Evolutionary conservation across 64 coral and sea anemone genomes (phyloP).

Genomic region (Dendronephthya gigantea): DNA sequence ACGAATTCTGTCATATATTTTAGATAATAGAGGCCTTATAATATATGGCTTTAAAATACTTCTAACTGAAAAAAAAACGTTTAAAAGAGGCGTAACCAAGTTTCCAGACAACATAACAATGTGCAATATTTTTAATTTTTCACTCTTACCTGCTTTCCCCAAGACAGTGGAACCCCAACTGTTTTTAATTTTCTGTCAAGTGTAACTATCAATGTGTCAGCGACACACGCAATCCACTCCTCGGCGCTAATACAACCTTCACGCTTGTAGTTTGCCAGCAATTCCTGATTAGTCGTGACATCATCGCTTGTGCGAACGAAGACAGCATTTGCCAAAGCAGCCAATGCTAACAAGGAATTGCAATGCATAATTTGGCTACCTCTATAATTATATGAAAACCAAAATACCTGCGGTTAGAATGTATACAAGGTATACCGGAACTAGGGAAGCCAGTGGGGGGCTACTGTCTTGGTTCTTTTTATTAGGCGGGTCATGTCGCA

Average conservation of each 20-base stretch:
- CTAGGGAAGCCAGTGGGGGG: neutral
- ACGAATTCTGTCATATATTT: no score
- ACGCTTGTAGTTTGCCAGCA: no score
- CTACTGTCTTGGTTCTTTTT: no score
- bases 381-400: slow-evolving; percentile 16
- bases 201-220: slow-evolving; percentile 67
- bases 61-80: no score
- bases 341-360: slow-evolving; percentile 76
- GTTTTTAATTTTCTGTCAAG: slow-evolving; percentile 73
- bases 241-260: slow-evolving; percentile 6
- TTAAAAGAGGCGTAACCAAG: no score
- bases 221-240: slow-evolving; percentile 57
- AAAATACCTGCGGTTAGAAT: neutral
- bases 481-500: no score
- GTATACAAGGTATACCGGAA: neutral
- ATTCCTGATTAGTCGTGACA: no score
- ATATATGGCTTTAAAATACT: no score
- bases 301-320: neutral
- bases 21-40: no score
- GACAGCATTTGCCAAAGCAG: slow-evolving; percentile 59
- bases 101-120: no score
- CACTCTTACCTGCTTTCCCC: slow-evolving; percentile 70
- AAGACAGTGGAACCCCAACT: slow-evolving; percentile 44
- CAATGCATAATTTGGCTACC: slow-evolving; percentile 83
- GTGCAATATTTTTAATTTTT: no score